A percentile compares a stretch with the other conserved stretches of the same genome.
phyloP scores from a whole-genome alignment of 2,888 invertebrate genomes.

The Charanyca ferruginea region DNA sequence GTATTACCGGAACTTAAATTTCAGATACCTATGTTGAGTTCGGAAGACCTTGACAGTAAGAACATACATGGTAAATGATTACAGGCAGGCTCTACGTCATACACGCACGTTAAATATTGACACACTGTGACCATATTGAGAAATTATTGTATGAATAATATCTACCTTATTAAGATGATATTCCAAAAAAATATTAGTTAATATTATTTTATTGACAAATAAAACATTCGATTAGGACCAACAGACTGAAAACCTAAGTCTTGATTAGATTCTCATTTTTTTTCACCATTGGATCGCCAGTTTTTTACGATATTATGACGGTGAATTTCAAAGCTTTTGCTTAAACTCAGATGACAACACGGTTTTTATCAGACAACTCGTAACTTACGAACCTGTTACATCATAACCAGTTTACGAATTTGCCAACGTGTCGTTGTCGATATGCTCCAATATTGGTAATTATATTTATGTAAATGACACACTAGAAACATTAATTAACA shows the following conservation, averaged over 20 bases:
- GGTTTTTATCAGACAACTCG: conserved; percentile 25
- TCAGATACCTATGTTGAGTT: conserved; percentile 72
- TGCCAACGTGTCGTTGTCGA: neutral
- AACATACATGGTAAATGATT: conserved; percentile 50
- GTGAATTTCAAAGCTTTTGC: conserved; percentile 13
- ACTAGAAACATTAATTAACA: conserved; percentile 5
- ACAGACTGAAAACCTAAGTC: neutral
- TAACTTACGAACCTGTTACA: conserved; percentile 38
- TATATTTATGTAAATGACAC: conserved; percentile 1
- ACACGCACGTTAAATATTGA: conserved; percentile 34
- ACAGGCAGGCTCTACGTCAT: conserved; percentile 39
- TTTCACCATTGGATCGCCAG: neutral
- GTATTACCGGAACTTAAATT: conserved; percentile 83
- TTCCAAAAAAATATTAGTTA: conserved; percentile 11
- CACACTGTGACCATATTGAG: conserved; percentile 27
- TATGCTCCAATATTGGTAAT: conserved; percentile 18
- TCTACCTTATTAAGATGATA: conserved; percentile 21
- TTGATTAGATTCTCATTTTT: conserved; percentile 5
- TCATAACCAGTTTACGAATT: conserved; percentile 38
- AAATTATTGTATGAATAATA: conserved; percentile 27
- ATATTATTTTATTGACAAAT: neutral
- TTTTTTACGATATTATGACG: neutral
- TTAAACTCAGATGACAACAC: conserved; percentile 21
- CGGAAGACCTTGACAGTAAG: conserved; percentile 75
- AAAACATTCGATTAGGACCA: neutral